Percentiles rank a stretch among this genome's conserved stretches.
Conservation (phyloP, 2,113 vertebrate genomes). For the Etia nguti region DNA sequence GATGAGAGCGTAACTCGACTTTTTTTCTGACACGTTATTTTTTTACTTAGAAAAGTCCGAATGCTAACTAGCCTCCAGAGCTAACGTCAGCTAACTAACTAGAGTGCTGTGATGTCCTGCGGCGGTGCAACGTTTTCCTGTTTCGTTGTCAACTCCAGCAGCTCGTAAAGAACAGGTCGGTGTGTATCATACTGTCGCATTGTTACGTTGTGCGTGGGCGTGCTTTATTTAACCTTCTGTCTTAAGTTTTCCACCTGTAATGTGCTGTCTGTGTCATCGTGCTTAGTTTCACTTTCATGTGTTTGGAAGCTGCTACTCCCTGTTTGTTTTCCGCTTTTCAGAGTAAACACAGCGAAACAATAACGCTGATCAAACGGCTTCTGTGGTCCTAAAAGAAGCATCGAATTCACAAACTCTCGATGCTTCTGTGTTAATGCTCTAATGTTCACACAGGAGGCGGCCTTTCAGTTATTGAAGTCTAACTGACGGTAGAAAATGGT, state of each 20-base stretch:
- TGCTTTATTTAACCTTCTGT: too few relatives aligned
- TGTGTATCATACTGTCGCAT: neutral
- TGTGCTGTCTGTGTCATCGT: neutral
- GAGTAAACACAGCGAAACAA: fast-evolving
- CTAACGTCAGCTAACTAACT: constrained; percentile 24
- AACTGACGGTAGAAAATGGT: neutral
- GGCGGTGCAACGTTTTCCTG: neutral
- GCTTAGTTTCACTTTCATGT: neutral
- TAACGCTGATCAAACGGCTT: neutral
- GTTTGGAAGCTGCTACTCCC: neutral
- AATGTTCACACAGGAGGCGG: neutral
- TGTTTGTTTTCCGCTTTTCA: neutral
- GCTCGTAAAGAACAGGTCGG: neutral
- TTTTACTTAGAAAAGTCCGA: neutral
- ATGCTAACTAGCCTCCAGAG: constrained; percentile 22
- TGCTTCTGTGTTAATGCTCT: neutral
- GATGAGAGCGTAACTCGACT: fast-evolving
- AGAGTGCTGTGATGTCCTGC: neutral
- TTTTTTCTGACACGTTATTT: neutral
- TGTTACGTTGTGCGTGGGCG: neutral
- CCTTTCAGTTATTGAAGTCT: neutral
- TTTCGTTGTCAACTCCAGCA: neutral
- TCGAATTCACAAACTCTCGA: neutral
- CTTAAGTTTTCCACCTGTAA: neutral
- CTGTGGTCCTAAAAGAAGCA: neutral